Conservation (phyloP, 2,797 vertebrate species). For the Pterois miles region DNA sequence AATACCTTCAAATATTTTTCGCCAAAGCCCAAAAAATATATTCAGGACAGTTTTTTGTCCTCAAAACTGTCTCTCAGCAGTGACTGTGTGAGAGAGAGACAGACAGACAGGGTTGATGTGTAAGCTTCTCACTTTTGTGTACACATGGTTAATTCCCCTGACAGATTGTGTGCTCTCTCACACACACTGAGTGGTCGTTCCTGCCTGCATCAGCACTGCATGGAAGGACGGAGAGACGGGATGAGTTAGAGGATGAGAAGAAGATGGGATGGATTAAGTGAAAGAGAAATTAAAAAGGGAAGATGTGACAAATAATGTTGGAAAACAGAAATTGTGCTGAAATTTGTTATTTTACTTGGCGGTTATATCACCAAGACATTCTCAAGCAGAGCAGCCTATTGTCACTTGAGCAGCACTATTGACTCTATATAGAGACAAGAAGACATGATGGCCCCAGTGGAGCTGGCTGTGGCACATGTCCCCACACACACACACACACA, state of each 20-base stretch:
- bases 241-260: conserved; percentile 22
- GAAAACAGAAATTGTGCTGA: background rate
- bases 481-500: conserved; percentile 58
- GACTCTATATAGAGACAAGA: conserved; percentile 36
- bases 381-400: conserved; percentile 15
- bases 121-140: conserved; percentile 57
- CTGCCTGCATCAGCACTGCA: conserved; percentile 76
- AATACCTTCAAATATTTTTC: no score
- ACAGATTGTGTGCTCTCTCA: conserved; percentile 82
- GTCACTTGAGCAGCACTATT: conserved; percentile 37
- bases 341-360: background rate
- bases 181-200: conserved; percentile 83
- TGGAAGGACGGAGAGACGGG: conserved; percentile 31
- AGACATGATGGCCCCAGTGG: conserved; percentile 28
- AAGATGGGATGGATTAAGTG: conserved; percentile 15
- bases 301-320: background rate
- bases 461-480: conserved; percentile 17
- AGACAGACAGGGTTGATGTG: conserved; percentile 23
- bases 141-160: conserved; percentile 86
- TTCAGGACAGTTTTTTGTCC: conserved; percentile 1
- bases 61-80: conserved; percentile 17
- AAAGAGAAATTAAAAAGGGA: conserved; percentile 13
- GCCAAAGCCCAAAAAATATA: no score
- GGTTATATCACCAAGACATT: conserved; percentile 13
- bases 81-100: conserved; percentile 2